A percentile compares a stretch with the other conserved stretches of the same genome.
Conservation (phyloP, 2,888 invertebrate genomes). For the Dione vanillae region DNA sequence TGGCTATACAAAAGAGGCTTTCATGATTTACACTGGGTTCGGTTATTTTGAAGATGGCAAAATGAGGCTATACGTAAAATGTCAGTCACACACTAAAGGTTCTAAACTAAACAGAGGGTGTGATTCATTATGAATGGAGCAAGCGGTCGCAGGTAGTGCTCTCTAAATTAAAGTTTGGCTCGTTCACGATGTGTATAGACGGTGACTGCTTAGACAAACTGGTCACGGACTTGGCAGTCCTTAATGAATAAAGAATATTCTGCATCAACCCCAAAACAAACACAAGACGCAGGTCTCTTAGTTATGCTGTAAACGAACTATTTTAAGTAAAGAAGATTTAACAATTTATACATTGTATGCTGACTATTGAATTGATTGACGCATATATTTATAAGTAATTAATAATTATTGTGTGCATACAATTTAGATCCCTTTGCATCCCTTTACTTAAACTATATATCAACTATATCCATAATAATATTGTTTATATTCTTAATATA, state of each 20-base stretch:
- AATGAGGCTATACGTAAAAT: slow-evolving; percentile 61
- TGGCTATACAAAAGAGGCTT: slow-evolving; percentile 59
- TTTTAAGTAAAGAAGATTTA: slow-evolving; percentile 35
- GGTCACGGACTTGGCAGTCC: slow-evolving; percentile 71
- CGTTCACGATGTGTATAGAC: slow-evolving; percentile 70
- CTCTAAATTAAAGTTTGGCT: slow-evolving; percentile 80
- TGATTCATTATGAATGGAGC: slow-evolving; percentile 73
- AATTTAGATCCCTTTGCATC: not conserved
- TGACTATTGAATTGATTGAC: not conserved
- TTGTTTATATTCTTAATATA: not conserved
- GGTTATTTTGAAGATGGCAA: slow-evolving; percentile 49
- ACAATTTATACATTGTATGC: slow-evolving; percentile 49
- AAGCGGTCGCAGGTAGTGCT: slow-evolving; percentile 66
- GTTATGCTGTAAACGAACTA: slow-evolving; percentile 63
- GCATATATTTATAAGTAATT: not conserved
- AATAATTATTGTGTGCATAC: no score
- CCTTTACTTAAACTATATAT: no score
- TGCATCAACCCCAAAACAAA: slow-evolving; percentile 65
- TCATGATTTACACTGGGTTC: slow-evolving; percentile 49
- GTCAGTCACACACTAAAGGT: slow-evolving; percentile 70
- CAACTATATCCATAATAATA: not conserved
- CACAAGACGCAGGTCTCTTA: slow-evolving; percentile 56
- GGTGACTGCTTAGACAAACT: slow-evolving; percentile 68
- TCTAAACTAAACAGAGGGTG: slow-evolving; percentile 73
- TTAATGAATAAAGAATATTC: slow-evolving; percentile 82